Evolutionary conservation across 2,888 invertebrate species (phyloP), one percentile per base, ranked within the genome.

Genomic region (Nemapogon koenigi): DNA sequence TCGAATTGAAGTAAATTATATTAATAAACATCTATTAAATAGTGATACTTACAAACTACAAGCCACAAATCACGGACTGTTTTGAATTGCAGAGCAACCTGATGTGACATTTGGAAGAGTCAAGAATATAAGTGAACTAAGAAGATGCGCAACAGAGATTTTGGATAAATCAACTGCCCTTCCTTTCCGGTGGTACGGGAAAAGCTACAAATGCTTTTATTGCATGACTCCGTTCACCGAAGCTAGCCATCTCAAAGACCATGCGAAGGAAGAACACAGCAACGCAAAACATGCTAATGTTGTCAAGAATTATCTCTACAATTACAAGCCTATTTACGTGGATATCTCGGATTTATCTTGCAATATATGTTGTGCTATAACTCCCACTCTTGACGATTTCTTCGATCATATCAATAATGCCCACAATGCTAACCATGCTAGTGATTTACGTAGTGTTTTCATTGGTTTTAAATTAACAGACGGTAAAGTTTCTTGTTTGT

Each of bases 171-270:
- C 64, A 0, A 57, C 53, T 0, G 54, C 57, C 0, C 49, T 58
- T 15, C 64, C 64, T 0, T 64, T 64, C 29, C 51, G 58, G 8
- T 64, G 59, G 58, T 46, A 51, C 3, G 49, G 51, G 2, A 57
- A 54, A 37, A 52, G 52, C 3, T 64, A 52, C 43, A 55, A 56
- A 46, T 64, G 64, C 16, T 64, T 62, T 42, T 64, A 48, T 41
- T 63, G 63, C 37, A 52, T 57, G 7, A 52, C 51, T 14, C 43
- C 51, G 0, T 61, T 59, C 32, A 28, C 49, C 0, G 57, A 59
- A 3, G 47, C 55, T 35, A 27, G 39, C 0, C 47, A 48, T 4
- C 43, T 63, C 0, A 57, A 53, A 29, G 35, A 48, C 1, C 63
- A 63, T 11, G 53, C 52, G 0, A 47, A 35, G 27, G 43, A 47